phyloP scores from a whole-genome alignment of 2,888 invertebrate genomes.

The Pecten maximus region DNA sequence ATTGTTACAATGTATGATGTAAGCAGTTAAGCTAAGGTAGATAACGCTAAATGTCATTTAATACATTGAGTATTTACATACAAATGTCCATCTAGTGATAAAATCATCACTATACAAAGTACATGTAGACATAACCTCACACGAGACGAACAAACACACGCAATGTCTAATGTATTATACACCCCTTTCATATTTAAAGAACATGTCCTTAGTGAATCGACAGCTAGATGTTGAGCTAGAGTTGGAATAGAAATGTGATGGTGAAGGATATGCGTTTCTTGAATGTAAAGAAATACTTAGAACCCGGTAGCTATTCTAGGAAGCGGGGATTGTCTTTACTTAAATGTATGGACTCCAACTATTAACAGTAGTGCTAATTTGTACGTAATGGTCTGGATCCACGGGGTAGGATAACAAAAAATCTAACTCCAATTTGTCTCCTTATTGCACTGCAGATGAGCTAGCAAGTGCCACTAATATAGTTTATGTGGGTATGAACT shows the following conservation, averaged over 20 bases:
- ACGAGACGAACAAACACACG: too few relatives aligned
- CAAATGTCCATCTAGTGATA: too few relatives aligned
- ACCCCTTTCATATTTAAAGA: neutral
- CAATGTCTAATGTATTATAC: too few relatives aligned
- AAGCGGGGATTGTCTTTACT: constrained; percentile 61
- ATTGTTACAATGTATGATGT: too few relatives aligned
- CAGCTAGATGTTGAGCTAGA: neutral
- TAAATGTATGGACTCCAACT: constrained; percentile 77
- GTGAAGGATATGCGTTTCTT: constrained; percentile 38
- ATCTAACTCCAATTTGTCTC: constrained; percentile 66
- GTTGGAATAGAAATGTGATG: constrained; percentile 16
- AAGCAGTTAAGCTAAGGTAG: too few relatives aligned
- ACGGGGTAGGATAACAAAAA: constrained; percentile 73
- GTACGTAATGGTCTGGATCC: constrained; percentile 80
- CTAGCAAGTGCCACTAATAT: constrained; percentile 91
- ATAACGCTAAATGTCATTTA: too few relatives aligned
- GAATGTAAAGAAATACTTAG: constrained; percentile 36
- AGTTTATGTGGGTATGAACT: constrained; percentile 93
- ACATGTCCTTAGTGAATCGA: neutral
- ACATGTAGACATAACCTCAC: too few relatives aligned
- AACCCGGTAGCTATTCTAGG: constrained; percentile 60
- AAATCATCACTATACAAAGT: too few relatives aligned
- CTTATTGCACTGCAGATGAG: constrained; percentile 87
- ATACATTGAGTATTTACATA: too few relatives aligned
- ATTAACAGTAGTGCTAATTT: constrained; percentile 62